Evolutionary conservation across 2,888 invertebrate species (phyloP), one percentile per base, ranked within the genome.

Genomic region (Lucinisca nassula): DNA sequence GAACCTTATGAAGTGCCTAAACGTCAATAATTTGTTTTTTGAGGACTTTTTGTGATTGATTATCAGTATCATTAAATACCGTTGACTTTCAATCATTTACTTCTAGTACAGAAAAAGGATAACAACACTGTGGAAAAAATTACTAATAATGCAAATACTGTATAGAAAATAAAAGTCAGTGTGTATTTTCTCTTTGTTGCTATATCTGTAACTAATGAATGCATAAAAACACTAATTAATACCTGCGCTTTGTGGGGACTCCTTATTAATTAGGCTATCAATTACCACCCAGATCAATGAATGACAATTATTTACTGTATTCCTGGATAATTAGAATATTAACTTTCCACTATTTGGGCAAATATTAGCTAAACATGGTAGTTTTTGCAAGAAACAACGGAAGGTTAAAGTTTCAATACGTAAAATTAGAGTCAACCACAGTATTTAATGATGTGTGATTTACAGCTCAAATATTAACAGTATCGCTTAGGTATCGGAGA

Each of bases 211-310:
- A 67, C 35, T 12, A n/a, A 10, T 67, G 10, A 6, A 17, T 6
- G 32, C 67, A 67, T 67, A 67, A 67, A 67, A 67, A 67, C 30
- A 35, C 35, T 67, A 67, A 67, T 67, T 67, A 67, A 35, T 67
- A 8, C 6, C 35, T 67, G 24, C n/a, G 21, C 12, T 1, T 35
- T 67, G 67, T 17, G 4, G 17, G 35, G 67, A 67, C 67, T 35
- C 17, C 67, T 35, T 27, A 67, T 67, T 67, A 67, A 67, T 67
- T 35, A 35, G 35, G 35, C 67, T 67, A 67, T 67, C 67, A 67
- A 35, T 67, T 67, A 67, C 67, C 21, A 14, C 1, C 14, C 8
- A 35, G 67, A 32, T 67, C 67, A 67, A 35, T 67, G 35, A 67
- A 67, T 67, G 67, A 67, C 67, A 67, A 67, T 67, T 32, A 67